Base-by-base conservation (phyloP, 2,888 invertebrate genomes). In the Geophilus truncorum region DNA sequence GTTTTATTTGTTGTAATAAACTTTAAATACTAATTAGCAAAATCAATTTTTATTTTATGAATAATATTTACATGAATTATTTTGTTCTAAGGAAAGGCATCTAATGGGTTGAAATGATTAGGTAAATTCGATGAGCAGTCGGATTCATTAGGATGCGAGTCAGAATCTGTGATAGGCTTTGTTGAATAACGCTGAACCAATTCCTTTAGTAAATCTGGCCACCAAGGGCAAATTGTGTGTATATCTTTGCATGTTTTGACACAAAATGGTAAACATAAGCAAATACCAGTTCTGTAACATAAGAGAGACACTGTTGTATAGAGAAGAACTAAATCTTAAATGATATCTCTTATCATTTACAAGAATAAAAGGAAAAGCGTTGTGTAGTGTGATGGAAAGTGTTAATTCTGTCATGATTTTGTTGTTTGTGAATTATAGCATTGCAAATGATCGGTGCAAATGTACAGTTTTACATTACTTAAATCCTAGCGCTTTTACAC, bases 191-290 rank as follows among this genome's bases (percentile, higher is more conserved):
- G 36, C 15, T 40, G 51, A 0, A 78, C 36, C 21, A 40, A 9
- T 45, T 78, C 78, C 40, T 51, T 78, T 6, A 78, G n/a, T 25
- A 78, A 78, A 40, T 78, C 78, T 12, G 34, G 78, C 78, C 78
- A 78, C 78, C 78, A 78, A 9, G 78, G 78, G n/a, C 78, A 78
- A 12, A 78, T 40, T 9, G 40, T 40, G 25, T 78, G 36, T 1
- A 40, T 25, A n/a, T 78, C 78, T 78, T 78, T 78, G 45, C 78
- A 78, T 0, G 45, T 78, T 25, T 78, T 78, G 10, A 78, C 40
- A 25, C 78, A 78, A 45, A 78, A 78, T 36, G 78, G 78, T 45
- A 78, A 28, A 51, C 78, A 78, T 45, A 78, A 23, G 12, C 78
- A 78, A 9, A 78, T 78, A 12, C 78, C 78, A 30, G 78, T 78